Evolutionary conservation across 2,113 vertebrate species (phyloP).

Genomic region (Syrmaticus mikado): DNA sequence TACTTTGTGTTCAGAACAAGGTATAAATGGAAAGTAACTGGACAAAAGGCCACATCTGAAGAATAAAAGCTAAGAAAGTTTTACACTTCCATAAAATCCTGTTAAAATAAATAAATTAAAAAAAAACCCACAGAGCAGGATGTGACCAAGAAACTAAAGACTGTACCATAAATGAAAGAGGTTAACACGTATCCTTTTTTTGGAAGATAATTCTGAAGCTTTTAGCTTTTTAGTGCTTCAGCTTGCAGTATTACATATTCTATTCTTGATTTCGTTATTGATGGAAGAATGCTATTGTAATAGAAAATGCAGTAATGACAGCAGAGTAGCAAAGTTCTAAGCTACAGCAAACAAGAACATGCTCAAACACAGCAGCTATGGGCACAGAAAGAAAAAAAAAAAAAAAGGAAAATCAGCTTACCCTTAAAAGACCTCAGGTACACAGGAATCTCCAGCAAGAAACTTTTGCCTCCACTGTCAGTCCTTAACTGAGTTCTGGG

Average conservation of each 20-base stretch:
- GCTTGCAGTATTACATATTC: not conserved
- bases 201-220: not conserved
- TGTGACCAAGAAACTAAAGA: not conserved
- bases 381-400: too few species aligned
- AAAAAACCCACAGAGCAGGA: not conserved
- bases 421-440: too few species aligned
- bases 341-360: too few species aligned
- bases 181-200: not conserved
- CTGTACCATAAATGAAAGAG: not conserved
- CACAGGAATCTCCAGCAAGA: too few species aligned
- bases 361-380: too few species aligned
- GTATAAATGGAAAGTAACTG: not conserved
- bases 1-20: not conserved
- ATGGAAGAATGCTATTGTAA: not conserved
- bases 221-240: not conserved
- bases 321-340: too few species aligned
- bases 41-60: not conserved
- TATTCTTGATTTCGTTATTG: not conserved
- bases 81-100: not conserved
- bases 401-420: too few species aligned
- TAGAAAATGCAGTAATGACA: too few species aligned
- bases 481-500: too few species aligned
- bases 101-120: not conserved
- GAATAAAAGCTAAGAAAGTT: conserved; percentile 14
- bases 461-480: too few species aligned